A percentile compares a stretch with the other conserved stretches of the same genome.
Evolutionary conservation across 2,888 invertebrate genomes (phyloP).

Genomic region (Epinotia nisella): DNA sequence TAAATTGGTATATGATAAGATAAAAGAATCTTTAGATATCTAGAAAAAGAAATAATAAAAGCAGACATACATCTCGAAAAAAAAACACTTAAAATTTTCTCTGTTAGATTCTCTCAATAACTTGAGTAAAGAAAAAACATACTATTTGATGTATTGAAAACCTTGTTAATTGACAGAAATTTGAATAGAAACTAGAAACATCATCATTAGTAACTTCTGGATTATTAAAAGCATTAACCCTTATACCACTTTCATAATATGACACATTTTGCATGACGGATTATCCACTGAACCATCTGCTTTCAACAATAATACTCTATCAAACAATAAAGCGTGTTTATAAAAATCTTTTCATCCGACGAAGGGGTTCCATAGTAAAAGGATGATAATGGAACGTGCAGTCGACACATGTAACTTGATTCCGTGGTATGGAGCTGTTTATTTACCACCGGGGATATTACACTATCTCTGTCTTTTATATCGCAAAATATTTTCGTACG

Average conservation of each 20-base stretch:
- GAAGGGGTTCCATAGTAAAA: conserved; percentile 40
- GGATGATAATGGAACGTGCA: conserved; percentile 47
- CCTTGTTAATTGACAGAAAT: no score
- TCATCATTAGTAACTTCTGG: neutral
- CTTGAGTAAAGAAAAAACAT: neutral
- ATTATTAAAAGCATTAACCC: conserved; percentile 16
- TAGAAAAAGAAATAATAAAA: neutral
- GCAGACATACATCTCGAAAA: neutral
- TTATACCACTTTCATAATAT: conserved; percentile 18
- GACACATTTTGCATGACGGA: conserved; percentile 43
- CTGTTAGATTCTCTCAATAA: neutral
- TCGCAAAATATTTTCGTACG: conserved; percentile 56
- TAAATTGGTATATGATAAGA: no score
- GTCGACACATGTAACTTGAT: conserved; percentile 69
- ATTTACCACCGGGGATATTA: conserved; percentile 62
- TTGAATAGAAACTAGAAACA: neutral
- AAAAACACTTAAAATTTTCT: neutral
- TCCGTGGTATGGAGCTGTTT: conserved; percentile 68
- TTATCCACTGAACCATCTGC: conserved; percentile 42
- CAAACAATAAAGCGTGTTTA: conserved; percentile 42
- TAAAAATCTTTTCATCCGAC: conserved; percentile 40
- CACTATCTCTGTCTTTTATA: conserved; percentile 67
- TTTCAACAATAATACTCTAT: conserved; percentile 38
- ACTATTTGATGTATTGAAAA: no score
- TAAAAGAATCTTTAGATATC: neutral